phyloP scores from a whole-genome alignment of 2,888 invertebrate species.

The Panzeria rudis region DNA sequence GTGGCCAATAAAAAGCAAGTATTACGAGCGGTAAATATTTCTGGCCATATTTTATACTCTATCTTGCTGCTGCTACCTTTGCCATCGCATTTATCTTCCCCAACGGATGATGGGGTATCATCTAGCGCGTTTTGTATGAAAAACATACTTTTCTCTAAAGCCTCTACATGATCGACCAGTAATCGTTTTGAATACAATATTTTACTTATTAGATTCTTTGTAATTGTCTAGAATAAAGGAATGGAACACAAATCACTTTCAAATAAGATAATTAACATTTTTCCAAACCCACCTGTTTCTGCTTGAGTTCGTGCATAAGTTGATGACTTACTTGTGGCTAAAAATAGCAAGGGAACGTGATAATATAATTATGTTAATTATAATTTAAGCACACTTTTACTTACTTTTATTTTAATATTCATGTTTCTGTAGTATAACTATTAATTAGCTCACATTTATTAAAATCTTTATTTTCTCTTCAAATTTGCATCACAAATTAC shows the following conservation, averaged over 20 bases:
- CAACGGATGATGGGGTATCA: not conserved
- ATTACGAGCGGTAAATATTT: slow-evolving; percentile 78
- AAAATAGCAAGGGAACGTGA: slow-evolving; percentile 4
- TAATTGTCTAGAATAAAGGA: slow-evolving; percentile 76
- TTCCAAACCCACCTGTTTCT: slow-evolving; percentile 78
- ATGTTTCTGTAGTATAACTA: slow-evolving; percentile 1
- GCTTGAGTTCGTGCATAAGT: slow-evolving; percentile 79
- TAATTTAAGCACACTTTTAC: slow-evolving; percentile 37
- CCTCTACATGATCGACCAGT: slow-evolving; percentile 82
- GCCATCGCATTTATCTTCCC: slow-evolving; percentile 23
- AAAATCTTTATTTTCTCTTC: slow-evolving; percentile 1
- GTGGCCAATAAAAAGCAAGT: slow-evolving; percentile 78
- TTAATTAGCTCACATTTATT: slow-evolving; percentile 37
- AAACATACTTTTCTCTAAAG: slow-evolving; percentile 80
- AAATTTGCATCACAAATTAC: slow-evolving; percentile 15
- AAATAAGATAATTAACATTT: not conserved
- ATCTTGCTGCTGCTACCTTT: not conserved
- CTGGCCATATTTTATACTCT: slow-evolving; percentile 26
- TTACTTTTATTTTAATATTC: slow-evolving; percentile 63
- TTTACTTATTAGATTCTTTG: slow-evolving; percentile 77
- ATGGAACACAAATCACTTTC: slow-evolving; percentile 4
- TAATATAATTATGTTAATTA: not conserved
- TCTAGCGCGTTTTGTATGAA: slow-evolving; percentile 59
- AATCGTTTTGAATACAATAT: slow-evolving; percentile 82
- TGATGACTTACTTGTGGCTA: slow-evolving; percentile 72